These are phyloP conservation scores for Chaetophractus vellerosus DNA, from an alignment of 2,797 vertebrate species.

Conservation along the genomic window DNA sequence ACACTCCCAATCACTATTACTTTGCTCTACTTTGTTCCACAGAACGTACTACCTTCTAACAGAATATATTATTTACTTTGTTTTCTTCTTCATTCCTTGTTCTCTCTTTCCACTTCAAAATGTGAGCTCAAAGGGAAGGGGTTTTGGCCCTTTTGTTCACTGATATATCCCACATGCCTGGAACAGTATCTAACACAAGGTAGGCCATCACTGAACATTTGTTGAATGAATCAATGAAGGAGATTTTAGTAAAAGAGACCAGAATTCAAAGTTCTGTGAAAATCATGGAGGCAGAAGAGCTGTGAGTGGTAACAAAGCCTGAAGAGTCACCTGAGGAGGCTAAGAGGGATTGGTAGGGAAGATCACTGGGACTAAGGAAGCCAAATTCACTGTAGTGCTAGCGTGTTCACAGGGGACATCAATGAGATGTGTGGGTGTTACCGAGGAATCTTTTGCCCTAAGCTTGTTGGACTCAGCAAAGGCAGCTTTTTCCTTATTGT, in stretches of 20 bases:
- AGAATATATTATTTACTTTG: neutral
- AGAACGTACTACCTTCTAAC: neutral
- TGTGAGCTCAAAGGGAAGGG: neutral
- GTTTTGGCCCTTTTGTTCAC: neutral
- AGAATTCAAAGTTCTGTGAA: neutral
- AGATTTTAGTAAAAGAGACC: neutral
- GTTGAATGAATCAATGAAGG: neutral
- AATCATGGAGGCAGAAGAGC: neutral
- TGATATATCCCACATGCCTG: neutral
- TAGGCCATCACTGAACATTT: neutral
- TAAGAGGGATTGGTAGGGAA: neutral
- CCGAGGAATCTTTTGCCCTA: neutral
- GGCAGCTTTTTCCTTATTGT: neutral
- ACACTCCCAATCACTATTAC: neutral
- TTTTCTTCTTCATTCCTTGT: slow-evolving; percentile 12
- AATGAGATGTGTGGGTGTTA: neutral
- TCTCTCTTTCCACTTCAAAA: slow-evolving; percentile 16
- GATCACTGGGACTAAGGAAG: neutral
- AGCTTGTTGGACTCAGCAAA: neutral
- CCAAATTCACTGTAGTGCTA: neutral
- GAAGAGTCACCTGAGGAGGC: neutral
- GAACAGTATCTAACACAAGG: neutral
- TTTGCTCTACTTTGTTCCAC: neutral
- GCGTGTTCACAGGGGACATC: neutral
- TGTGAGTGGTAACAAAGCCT: neutral